Conservation (phyloP, 2,113 vertebrate species). For the Ceuthmochares aereus region DNA sequence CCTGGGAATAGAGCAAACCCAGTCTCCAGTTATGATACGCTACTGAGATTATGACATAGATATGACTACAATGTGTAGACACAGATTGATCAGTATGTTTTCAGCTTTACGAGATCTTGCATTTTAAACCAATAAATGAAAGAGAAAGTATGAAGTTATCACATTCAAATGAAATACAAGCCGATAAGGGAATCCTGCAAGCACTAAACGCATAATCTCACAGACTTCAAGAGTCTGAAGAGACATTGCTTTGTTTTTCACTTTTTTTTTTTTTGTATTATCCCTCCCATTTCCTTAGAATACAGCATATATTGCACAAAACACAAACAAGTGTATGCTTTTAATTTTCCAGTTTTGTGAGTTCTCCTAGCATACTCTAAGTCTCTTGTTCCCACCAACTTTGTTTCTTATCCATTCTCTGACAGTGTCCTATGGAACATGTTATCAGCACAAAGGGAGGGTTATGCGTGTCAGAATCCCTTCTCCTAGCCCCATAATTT, state of each 20-base stretch:
- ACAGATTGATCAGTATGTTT: background rate
- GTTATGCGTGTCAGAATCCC: background rate
- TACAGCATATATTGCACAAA: background rate
- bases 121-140: background rate
- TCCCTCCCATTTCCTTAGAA: background rate
- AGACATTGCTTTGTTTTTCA: background rate
- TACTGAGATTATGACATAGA: background rate
- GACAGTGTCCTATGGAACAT: rapidly evolving
- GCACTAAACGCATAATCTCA: background rate
- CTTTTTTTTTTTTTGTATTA: background rate
- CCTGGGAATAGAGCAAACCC: background rate
- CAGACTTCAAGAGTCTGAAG: background rate
- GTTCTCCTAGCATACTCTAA: background rate
- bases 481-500: background rate
- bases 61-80: background rate
- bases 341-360: background rate
- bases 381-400: background rate
- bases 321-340: background rate
- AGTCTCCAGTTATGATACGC: background rate
- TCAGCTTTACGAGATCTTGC: background rate
- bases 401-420: background rate
- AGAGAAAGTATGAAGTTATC: background rate
- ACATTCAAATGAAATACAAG: background rate
- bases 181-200: rapidly evolving
- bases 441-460: background rate